Base-by-base conservation (phyloP, 2,113 vertebrate genomes). In the Butorides virescens region DNA sequence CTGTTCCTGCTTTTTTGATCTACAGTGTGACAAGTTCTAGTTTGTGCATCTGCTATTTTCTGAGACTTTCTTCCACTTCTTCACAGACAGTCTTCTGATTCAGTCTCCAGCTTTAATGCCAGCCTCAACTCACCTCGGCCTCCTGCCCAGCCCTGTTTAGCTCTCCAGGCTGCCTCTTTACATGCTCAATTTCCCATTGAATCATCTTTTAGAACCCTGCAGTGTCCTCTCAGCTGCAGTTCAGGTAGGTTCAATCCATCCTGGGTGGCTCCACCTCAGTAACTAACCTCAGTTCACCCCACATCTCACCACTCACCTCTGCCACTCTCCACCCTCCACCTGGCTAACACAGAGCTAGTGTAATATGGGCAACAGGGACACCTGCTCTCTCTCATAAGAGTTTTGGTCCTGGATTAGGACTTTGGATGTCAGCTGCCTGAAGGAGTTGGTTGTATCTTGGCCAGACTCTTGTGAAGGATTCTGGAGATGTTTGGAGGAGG, bases 291-390 rank as follows among this genome's bases (percentile, higher is more conserved):
- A 30, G 62, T 47, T 12, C 21, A 70, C 29, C 34, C 16, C n/a
- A 47, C 12, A 58, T 61, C n/a, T 74, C 47, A 56, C 19, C 30
- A 23, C 27, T 44, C 20, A 56, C 17, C 21, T 70, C 46, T 46
- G 50, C 36, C 63, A 4, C 21, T 39, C 37, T 32, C 9, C 39
- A 18, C 3, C 8, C 4, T 29, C 21, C 29, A 42, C 9, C 26
- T 56, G 27, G 9, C 22, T 47, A 14, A 30, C 21, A 21, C 9
- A 11, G 55, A 37, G 23, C 7, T 73, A 13, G 5, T 37, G 11
- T 17, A 3, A 15, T 34, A 1, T 0, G 8, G 62, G 23, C 23
- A 39, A 16, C 1, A 3, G 19, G 18, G 27, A 21, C 2, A 5
- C 5, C 16, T 80, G 10, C 30, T 56, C 5, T 62, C 34, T 26